These are phyloP conservation scores for Rhinella marina DNA, from an alignment of 2,797 vertebrate species.

Conservation along the genomic window DNA sequence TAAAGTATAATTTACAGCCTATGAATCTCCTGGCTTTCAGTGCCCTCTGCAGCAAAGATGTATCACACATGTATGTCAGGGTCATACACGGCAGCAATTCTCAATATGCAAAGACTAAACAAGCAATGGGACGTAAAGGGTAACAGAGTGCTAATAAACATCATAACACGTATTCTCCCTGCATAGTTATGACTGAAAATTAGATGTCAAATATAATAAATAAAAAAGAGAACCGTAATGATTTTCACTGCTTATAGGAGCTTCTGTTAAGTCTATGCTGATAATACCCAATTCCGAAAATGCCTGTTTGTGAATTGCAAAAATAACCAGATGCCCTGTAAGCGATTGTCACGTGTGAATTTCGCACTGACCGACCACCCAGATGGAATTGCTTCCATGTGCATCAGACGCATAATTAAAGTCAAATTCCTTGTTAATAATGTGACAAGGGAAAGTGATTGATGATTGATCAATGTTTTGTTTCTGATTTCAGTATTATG, in stretches of 20 bases:
- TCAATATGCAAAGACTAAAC: neutral
- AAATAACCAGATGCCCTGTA: slow-evolving; percentile 1
- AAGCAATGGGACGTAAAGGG: neutral
- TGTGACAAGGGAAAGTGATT: slow-evolving; percentile 39
- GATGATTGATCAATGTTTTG: slow-evolving; percentile 40
- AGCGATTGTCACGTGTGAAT: slow-evolving; percentile 23
- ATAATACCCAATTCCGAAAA: neutral
- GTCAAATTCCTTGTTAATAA: slow-evolving; percentile 36
- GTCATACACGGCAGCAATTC: neutral
- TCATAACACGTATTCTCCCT: neutral
- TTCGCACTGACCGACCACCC: slow-evolving; percentile 39
- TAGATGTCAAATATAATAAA: neutral
- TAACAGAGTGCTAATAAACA: neutral
- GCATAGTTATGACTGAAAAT: neutral
- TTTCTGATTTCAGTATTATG: slow-evolving; percentile 8
- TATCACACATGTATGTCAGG: slow-evolving; percentile 35
- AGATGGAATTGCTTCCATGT: slow-evolving; percentile 49
- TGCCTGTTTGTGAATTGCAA: neutral
- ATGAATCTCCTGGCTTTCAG: slow-evolving; percentile 44
- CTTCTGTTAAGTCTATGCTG: neutral
- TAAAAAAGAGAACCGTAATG: neutral
- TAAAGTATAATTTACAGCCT: slow-evolving; percentile 28
- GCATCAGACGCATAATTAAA: slow-evolving; percentile 33
- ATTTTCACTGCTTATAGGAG: neutral
- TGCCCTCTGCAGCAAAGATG: slow-evolving; percentile 49